These are phyloP conservation scores for Apotomis betuletana DNA, from an alignment of 2,888 invertebrate genomes.

Conservation along the genomic window DNA sequence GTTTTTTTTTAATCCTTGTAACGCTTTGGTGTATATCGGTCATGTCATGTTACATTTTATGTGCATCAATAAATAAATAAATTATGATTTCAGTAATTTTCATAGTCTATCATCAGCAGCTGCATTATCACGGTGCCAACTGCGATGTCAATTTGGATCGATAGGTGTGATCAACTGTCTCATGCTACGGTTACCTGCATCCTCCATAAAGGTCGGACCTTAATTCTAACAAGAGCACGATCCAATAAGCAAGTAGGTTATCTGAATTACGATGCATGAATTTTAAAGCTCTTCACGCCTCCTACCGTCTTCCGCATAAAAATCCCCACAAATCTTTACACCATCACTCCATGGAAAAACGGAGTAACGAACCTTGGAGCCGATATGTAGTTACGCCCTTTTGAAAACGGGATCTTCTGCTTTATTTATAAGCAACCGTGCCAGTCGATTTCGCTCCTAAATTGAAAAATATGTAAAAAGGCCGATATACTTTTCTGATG, in stretches of 20 bases:
- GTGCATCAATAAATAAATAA: too few relatives aligned
- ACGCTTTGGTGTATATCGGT: too few relatives aligned
- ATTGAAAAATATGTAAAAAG: slow-evolving; percentile 79
- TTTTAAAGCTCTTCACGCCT: slow-evolving; percentile 20
- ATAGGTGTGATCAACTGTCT: too few relatives aligned
- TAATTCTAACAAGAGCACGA: slow-evolving; percentile 8
- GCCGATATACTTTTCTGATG: slow-evolving; percentile 51
- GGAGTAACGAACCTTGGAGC: neutral
- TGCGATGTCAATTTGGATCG: too few relatives aligned
- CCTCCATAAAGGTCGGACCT: neutral
- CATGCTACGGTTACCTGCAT: too few relatives aligned
- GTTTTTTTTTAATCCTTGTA: too few relatives aligned
- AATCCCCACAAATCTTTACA: slow-evolving; percentile 54
- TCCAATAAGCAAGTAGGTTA: slow-evolving; percentile 22
- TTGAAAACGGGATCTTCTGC: slow-evolving; percentile 56
- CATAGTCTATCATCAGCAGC: too few relatives aligned
- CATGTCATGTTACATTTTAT: too few relatives aligned
- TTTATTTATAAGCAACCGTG: slow-evolving; percentile 61
- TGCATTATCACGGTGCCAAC: too few relatives aligned
- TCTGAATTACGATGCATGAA: slow-evolving; percentile 5
- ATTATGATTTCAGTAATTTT: too few relatives aligned
- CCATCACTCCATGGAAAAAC: slow-evolving; percentile 20
- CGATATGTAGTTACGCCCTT: neutral
- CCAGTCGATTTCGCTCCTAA: slow-evolving; percentile 63
- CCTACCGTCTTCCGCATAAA: slow-evolving; percentile 29